These are phyloP conservation scores for Heliconius nattereri DNA, from an alignment of 1,140 invertebrate genomes.

Conservation along the genomic window DNA sequence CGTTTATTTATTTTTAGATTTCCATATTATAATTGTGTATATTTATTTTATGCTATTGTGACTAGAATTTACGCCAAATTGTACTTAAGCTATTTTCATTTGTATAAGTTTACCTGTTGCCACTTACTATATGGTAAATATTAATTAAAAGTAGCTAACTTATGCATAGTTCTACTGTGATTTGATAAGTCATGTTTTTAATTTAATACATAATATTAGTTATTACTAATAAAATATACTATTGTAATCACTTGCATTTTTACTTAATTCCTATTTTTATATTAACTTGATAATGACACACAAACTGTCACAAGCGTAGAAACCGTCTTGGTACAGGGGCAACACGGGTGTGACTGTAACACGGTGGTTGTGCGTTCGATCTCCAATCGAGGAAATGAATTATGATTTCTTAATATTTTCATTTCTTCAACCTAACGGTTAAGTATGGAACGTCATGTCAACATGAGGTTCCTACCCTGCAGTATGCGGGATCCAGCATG, in stretches of 20 bases:
- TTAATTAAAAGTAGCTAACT: neutral
- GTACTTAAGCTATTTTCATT: conserved; percentile 12
- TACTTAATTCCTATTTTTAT: neutral
- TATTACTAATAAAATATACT: conserved; percentile 20
- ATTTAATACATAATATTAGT: conserved; percentile 10
- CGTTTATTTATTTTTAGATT: conserved; percentile 7
- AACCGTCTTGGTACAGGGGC: too few species aligned
- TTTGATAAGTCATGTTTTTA: conserved; percentile 16
- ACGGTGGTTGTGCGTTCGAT: too few species aligned
- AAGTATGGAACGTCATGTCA: too few species aligned
- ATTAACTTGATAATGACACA: neutral
- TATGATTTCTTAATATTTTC: too few species aligned
- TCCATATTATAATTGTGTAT: conserved; percentile 14
- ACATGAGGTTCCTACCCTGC: too few species aligned
- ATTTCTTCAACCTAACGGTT: too few species aligned
- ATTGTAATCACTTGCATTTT: neutral
- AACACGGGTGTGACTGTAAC: too few species aligned
- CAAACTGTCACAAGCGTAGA: neutral
- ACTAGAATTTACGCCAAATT: conserved; percentile 10
- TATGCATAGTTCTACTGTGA: neutral
- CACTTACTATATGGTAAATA: conserved; percentile 3
- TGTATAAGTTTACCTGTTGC: neutral
- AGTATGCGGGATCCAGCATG: too few species aligned
- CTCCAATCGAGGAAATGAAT: too few species aligned
- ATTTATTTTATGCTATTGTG: neutral